Evolutionary conservation across 2,113 vertebrate species (phyloP).

Genomic region (Colossoma macropomum): DNA sequence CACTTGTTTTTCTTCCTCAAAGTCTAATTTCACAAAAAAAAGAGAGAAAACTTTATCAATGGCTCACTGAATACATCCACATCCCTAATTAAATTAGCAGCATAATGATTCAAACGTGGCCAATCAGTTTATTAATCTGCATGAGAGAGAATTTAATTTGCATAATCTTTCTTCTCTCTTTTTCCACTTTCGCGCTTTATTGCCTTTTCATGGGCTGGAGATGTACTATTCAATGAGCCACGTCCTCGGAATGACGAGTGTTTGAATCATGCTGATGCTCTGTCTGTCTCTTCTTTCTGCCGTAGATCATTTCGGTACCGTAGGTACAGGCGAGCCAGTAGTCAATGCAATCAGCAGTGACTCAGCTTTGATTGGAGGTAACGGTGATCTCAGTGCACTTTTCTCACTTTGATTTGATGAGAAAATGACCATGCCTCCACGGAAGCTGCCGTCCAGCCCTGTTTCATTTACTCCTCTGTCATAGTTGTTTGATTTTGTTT

Average conservation of each 20-base stretch:
- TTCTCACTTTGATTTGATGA: constrained; percentile 8
- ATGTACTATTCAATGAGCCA: constrained; percentile 49
- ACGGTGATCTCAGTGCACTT: constrained; percentile 53
- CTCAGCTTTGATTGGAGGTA: constrained; percentile 95
- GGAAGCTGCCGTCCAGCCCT: neutral
- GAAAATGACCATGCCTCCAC: constrained; percentile 11
- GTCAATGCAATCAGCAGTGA: constrained; percentile 84
- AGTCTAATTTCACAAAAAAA: constrained; percentile 13
- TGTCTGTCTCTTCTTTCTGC: constrained; percentile 49
- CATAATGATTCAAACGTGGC: constrained; percentile 46
- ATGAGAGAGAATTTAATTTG: constrained; percentile 42
- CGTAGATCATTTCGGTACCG: constrained; percentile 89
- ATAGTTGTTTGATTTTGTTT: neutral
- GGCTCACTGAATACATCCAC: constrained; percentile 62
- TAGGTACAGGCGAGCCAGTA: constrained; percentile 83
- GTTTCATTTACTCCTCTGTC: neutral
- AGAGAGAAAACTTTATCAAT: constrained; percentile 42
- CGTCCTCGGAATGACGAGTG: constrained; percentile 47
- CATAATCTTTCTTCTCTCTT: constrained; percentile 42
- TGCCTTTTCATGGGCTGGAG: constrained; percentile 35
- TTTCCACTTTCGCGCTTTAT: constrained; percentile 40
- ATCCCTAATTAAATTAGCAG: constrained; percentile 54
- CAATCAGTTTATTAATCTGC: constrained; percentile 64
- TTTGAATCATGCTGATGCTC: constrained; percentile 38
- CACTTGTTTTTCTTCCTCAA: constrained; percentile 27